phyloP scores from a whole-genome alignment of 2,113 vertebrate genomes.

The Sterna hirundo region DNA sequence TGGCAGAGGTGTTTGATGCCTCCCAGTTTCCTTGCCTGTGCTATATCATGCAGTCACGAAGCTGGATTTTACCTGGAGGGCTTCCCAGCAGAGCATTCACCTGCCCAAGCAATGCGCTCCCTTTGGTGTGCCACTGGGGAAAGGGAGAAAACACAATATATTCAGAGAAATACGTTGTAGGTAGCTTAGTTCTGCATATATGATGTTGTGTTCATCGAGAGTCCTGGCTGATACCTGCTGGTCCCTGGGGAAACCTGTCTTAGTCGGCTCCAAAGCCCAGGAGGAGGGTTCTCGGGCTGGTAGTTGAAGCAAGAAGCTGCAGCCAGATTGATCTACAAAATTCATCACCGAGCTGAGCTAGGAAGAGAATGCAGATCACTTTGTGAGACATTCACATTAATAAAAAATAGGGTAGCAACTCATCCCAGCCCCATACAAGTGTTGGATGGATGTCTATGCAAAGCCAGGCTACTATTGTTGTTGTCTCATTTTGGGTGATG shows the following conservation, averaged over 20 bases:
- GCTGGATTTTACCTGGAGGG: background rate
- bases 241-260: background rate
- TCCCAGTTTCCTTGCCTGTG: background rate
- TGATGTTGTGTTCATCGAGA: background rate
- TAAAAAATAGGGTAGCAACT: background rate
- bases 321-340: background rate
- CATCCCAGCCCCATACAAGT: background rate
- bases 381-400: background rate
- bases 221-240: background rate
- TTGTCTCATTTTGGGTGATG: background rate
- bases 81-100: background rate
- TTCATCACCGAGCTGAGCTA: background rate
- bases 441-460: background rate
- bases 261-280: background rate
- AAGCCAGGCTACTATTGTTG: background rate
- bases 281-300: background rate
- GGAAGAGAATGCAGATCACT: background rate
- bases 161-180: background rate
- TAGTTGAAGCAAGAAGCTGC: background rate
- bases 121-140: background rate
- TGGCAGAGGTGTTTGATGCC: background rate
- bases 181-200: background rate
- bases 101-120: fast-evolving
- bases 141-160: background rate
- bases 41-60: fast-evolving